Evolutionary conservation across 2,113 vertebrate species (phyloP).

Genomic region (Pardalotus punctatus): DNA sequence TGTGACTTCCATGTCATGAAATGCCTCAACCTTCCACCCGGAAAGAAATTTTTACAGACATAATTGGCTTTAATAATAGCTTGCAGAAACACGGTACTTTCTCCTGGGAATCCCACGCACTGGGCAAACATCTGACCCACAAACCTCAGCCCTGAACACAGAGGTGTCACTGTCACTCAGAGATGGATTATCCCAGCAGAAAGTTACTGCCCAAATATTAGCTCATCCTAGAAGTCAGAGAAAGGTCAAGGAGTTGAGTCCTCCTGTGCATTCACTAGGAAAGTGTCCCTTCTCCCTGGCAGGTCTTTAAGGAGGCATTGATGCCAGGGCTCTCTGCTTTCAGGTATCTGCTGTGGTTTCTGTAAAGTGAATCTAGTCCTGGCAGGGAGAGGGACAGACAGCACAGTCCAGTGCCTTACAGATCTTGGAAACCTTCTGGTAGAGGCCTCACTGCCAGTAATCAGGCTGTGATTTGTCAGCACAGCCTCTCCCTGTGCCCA

Average conservation of each 20-base stretch:
- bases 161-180: not conserved
- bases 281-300: not conserved
- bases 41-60: constrained; percentile 15
- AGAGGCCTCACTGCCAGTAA: not conserved
- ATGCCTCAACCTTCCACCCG: constrained; percentile 12
- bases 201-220: not conserved
- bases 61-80: constrained; percentile 37
- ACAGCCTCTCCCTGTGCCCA: not conserved
- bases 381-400: not conserved
- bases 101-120: constrained; percentile 16
- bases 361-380: not conserved
- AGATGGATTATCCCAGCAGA: not conserved
- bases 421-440: not conserved
- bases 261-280: not conserved
- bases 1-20: not conserved
- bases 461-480: not conserved
- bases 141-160: not conserved
- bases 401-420: not conserved
- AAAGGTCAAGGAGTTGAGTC: not conserved
- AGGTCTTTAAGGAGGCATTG: not conserved
- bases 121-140: not conserved
- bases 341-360: not conserved
- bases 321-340: not conserved
- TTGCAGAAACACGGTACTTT: not conserved
- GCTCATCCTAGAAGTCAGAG: not conserved